A percentile compares a stretch with the other conserved stretches of the same genome.
Evolutionary conservation across 2,888 invertebrate species (phyloP).

Genomic region (Cephus pulcher): DNA sequence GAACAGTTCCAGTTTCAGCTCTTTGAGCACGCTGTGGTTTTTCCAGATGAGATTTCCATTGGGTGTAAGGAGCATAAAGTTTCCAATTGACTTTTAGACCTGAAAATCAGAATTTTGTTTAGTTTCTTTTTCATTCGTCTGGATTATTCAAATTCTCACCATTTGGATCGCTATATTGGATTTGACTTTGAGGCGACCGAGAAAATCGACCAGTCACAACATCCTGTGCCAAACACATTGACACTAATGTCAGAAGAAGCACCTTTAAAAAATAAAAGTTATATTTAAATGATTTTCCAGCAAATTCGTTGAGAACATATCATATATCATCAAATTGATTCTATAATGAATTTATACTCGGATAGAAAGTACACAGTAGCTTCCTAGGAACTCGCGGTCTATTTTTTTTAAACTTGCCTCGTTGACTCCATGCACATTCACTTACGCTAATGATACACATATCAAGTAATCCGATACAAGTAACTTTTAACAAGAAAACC

Average conservation of each 20-base stretch:
- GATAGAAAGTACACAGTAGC: background rate
- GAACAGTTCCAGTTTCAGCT: slow-evolving; percentile 27
- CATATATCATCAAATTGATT: background rate
- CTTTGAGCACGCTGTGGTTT: slow-evolving; percentile 40
- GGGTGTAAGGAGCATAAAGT: slow-evolving; percentile 42
- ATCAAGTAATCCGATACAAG: background rate
- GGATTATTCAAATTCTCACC: slow-evolving; percentile 37
- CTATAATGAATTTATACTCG: background rate
- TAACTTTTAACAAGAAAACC: no score
- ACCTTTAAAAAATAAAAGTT: slow-evolving; percentile 41
- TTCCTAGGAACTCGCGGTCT: background rate
- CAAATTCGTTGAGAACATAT: background rate
- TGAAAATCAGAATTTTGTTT: background rate
- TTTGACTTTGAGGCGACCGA: slow-evolving; percentile 48
- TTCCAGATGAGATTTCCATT: slow-evolving; percentile 41
- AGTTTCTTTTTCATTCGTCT: background rate
- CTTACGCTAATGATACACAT: background rate
- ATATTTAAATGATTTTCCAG: background rate
- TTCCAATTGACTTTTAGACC: slow-evolving; percentile 55
- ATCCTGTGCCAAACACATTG: slow-evolving; percentile 39
- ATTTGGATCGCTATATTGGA: slow-evolving; percentile 51
- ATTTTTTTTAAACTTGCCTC: no score
- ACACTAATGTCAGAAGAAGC: slow-evolving; percentile 39
- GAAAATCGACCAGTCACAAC: slow-evolving; percentile 28
- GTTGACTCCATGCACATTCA: background rate